Base-by-base conservation (phyloP, 2,888 invertebrate species). In the Metellina segmentata region DNA sequence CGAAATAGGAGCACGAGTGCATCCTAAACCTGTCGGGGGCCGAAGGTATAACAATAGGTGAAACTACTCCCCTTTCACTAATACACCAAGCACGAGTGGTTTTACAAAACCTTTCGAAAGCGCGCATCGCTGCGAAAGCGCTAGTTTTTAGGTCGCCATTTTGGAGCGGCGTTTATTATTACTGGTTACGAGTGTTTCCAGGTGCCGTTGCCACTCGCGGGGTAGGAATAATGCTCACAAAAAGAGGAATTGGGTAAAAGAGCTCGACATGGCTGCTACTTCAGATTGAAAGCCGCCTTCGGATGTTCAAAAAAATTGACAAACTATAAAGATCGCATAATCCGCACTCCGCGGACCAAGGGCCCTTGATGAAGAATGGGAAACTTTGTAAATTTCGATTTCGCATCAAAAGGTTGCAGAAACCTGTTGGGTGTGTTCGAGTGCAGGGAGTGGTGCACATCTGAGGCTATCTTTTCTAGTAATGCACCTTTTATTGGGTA, bases 181-280 rank as follows among this genome's bases (percentile, higher is more conserved):
- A 51, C 74, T 8, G 61, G 48, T 13, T 19, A 83, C 52, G 77
- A 89, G 89, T 89, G 89, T 53, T 89, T 89, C 89, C 89, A 89
- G 89, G 89, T 89, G 89, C 89, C 52, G 89, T 81, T 83, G 89
- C 89, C 89, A 89, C 71, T 52, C 48, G 16, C 20, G 16, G 70
- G 34, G 52, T 34, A 78, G 83, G 83, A 89, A 83, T 82, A 82
- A 79, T 48, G 71, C n/a, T n/a, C 6, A 9, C 79, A 81, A 83
- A 34, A 34, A 34, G 34, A 34, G 34, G 34, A 34, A 34, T 34
- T 34, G 34, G 34, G 34, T 81, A 89, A 82, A 77, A 34, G 81
- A 89, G 13, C 86, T 53, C 78, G 34, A 77, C 75, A 72, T 77
- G 53, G 16, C 75, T 53, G 53, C 77, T 77, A 83, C 89, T 89